Evolutionary conservation across 2,888 invertebrate genomes (phyloP).

Genomic region (Hemicrepidius hirtus): DNA sequence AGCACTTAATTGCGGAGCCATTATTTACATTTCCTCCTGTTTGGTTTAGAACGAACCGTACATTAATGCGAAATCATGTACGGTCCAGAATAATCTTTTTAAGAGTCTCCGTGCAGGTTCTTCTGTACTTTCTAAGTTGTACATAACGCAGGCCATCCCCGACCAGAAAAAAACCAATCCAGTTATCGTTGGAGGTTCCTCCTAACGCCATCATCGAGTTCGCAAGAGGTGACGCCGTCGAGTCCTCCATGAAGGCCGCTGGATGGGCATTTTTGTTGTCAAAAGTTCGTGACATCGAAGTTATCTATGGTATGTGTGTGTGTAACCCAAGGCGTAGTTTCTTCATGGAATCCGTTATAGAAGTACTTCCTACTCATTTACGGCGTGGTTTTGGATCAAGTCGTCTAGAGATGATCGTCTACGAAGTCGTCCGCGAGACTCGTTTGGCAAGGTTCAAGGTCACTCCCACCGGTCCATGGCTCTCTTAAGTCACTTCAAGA

Average conservation of each 20-base stretch:
- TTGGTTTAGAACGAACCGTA: slow-evolving; percentile 17
- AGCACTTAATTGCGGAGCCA: slow-evolving; percentile 21
- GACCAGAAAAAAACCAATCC: slow-evolving; percentile 7
- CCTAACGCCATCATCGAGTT: neutral
- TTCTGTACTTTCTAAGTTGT: slow-evolving; percentile 7
- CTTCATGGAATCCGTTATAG: slow-evolving; percentile 48
- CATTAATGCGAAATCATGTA: slow-evolving; percentile 2
- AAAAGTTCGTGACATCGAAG: slow-evolving; percentile 44
- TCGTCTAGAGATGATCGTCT: slow-evolving; percentile 51
- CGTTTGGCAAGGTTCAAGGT: slow-evolving; percentile 50
- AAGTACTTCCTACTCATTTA: slow-evolving; percentile 49
- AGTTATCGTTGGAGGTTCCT: slow-evolving; percentile 21
- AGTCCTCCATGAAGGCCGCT: slow-evolving; percentile 26
- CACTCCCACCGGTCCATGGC: slow-evolving; percentile 40
- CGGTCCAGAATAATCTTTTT: neutral
- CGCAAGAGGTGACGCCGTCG: slow-evolving; percentile 8
- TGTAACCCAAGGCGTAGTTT: slow-evolving; percentile 43
- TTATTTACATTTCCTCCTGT: slow-evolving; percentile 27
- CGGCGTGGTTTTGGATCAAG: slow-evolving; percentile 47
- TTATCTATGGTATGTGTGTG: slow-evolving; percentile 45
- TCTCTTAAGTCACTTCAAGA: slow-evolving; percentile 23
- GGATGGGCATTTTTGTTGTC: slow-evolving; percentile 35
- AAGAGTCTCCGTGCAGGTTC: neutral
- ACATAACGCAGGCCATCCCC: neutral
- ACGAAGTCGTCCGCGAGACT: slow-evolving; percentile 52